Evolutionary conservation across 2,888 invertebrate species (phyloP).

Genomic region (Caenorhabditis zanzibari): DNA sequence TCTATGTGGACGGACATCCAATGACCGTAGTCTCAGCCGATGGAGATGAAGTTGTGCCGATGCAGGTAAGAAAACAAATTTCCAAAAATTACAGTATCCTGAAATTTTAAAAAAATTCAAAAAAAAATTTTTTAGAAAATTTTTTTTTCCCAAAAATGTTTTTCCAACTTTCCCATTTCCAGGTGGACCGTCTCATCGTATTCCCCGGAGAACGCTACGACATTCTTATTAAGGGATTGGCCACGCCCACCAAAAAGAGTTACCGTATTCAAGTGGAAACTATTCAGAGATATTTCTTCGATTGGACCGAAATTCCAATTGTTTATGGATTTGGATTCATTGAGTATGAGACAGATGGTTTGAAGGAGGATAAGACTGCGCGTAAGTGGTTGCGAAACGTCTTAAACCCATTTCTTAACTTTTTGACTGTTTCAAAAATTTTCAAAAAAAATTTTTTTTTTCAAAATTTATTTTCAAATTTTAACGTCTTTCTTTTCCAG

Average conservation of each 20-base stretch:
- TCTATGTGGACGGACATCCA: constrained; percentile 78
- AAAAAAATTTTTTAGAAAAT: no score
- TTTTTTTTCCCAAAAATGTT: no score
- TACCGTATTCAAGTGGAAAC: constrained; percentile 73
- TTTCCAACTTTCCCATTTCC: not conserved
- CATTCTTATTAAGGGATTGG: constrained; percentile 74
- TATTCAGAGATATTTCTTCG: constrained; percentile 65
- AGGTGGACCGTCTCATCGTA: constrained; percentile 75
- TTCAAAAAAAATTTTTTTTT: no score
- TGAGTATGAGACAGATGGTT: constrained; percentile 70
- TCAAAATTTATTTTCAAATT: not conserved
- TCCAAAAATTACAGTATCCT: not conserved
- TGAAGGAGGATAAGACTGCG: constrained; percentile 56
- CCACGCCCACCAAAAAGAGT: constrained; percentile 67
- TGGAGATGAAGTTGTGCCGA: constrained; percentile 78
- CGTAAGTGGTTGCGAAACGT: constrained; percentile 46
- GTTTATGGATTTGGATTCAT: constrained; percentile 77
- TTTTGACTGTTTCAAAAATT: not conserved
- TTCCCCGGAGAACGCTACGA: constrained; percentile 83
- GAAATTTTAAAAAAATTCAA: no score
- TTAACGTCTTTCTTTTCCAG: constrained; percentile 61
- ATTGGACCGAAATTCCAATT: constrained; percentile 74
- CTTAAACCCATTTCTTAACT: no score
- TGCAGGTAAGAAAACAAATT: constrained; percentile 43
- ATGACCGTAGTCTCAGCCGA: constrained; percentile 80